phyloP scores from a whole-genome alignment of 2,113 vertebrate genomes.

The Oxygymnocypris stewartii region DNA sequence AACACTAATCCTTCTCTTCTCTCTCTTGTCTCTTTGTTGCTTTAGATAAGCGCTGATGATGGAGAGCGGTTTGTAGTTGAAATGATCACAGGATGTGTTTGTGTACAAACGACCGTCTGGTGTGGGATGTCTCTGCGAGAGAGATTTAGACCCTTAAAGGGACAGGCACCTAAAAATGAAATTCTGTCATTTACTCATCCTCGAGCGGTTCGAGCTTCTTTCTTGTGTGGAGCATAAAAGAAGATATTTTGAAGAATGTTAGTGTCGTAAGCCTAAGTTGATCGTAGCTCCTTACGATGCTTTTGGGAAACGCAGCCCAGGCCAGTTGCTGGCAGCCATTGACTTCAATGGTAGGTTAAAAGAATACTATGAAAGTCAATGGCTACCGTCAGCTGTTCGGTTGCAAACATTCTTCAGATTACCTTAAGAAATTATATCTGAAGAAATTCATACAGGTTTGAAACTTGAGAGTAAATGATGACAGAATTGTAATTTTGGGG shows the following conservation, averaged over 20 bases:
- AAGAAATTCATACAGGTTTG: background rate
- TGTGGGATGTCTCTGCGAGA: too few relatives aligned
- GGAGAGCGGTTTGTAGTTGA: background rate
- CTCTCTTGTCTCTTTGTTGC: background rate
- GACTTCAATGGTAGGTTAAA: background rate
- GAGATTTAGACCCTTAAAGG: background rate
- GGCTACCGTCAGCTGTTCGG: background rate
- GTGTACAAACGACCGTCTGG: background rate
- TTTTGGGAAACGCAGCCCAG: too few relatives aligned
- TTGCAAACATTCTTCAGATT: background rate
- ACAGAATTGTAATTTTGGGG: background rate
- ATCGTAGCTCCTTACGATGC: too few relatives aligned
- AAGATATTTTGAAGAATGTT: background rate
- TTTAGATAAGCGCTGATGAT: background rate
- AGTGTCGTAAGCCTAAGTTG: too few relatives aligned
- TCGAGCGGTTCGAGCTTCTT: background rate
- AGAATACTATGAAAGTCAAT: background rate
- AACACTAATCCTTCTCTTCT: slow-evolving; percentile 25
- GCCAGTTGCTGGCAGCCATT: too few relatives aligned
- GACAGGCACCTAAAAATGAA: background rate
- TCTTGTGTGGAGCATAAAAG: background rate
- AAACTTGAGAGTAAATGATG: background rate
- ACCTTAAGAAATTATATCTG: background rate
- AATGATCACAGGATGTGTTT: background rate
- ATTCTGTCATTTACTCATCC: background rate